Percentiles rank a stretch among this genome's conserved stretches.
Conservation (phyloP, 1,140 invertebrate genomes). For the Cotesia chilonis region DNA sequence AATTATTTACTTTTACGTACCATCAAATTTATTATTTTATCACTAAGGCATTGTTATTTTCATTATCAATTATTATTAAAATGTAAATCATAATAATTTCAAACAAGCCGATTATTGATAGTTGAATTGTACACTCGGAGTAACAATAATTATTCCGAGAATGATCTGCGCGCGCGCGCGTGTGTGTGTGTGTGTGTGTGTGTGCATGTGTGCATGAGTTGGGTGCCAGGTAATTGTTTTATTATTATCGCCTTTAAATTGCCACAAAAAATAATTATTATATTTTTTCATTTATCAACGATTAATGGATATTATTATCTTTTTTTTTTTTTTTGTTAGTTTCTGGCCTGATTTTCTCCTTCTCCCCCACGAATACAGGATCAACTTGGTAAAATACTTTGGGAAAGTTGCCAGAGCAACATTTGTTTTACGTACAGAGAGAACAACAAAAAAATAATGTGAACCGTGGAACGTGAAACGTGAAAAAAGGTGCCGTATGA, state of each 20-base stretch:
- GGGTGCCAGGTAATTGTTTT: neutral
- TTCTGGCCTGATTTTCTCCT: neutral
- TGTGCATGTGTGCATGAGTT: neutral
- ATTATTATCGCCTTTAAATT: neutral
- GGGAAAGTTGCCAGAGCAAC: constrained; percentile 23
- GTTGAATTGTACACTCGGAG: too few species aligned
- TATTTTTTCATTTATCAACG: neutral
- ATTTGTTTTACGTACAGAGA: constrained; percentile 9
- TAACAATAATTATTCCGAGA: too few species aligned
- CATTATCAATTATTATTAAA: too few species aligned
- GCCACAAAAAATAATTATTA: neutral
- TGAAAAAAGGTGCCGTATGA: constrained; percentile 1
- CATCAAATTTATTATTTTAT: neutral
- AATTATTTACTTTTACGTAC: neutral
- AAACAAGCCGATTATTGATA: too few species aligned
- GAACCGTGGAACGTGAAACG: neutral
- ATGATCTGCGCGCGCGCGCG: too few species aligned
- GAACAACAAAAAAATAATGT: neutral
- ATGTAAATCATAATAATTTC: too few species aligned
- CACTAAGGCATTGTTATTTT: too few species aligned
- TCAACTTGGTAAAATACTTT: constrained; percentile 11
- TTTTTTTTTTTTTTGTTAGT: neutral
- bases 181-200: too few species aligned
- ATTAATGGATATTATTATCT: neutral
- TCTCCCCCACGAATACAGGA: neutral